These are phyloP conservation scores for Tuberolachnus salignus DNA, from an alignment of 2,888 invertebrate species.

Conservation along the genomic window DNA sequence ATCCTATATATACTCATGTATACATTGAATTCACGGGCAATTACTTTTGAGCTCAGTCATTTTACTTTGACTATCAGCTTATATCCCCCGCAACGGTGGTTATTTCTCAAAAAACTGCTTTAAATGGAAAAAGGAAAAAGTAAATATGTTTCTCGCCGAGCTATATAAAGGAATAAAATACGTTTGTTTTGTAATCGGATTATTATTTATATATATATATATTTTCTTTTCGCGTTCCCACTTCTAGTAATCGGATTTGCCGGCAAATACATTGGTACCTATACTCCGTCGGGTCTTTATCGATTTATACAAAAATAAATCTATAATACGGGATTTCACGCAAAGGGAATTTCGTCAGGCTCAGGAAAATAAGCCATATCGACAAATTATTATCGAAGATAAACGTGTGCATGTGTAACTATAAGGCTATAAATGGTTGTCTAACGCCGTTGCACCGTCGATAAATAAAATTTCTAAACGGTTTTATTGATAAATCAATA, in stretches of 20 bases:
- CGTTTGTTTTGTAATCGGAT: conserved; percentile 50
- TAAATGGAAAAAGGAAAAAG: conserved; percentile 14
- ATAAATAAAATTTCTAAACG: too few relatives aligned
- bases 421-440: too few relatives aligned
- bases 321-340: neutral
- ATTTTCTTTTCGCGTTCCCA: conserved; percentile 38
- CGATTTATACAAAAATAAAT: conserved; percentile 35
- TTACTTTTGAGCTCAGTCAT: too few relatives aligned
- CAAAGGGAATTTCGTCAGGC: neutral
- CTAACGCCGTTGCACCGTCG: too few relatives aligned
- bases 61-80: too few relatives aligned
- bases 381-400: too few relatives aligned
- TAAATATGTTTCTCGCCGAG: conserved; percentile 11
- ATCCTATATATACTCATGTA: too few relatives aligned
- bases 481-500: too few relatives aligned
- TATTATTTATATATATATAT: conserved; percentile 29
- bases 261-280: conserved; percentile 27
- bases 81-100: too few relatives aligned
- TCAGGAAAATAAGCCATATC: neutral
- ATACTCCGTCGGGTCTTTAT: conserved; percentile 25
- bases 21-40: too few relatives aligned
- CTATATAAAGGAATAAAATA: conserved; percentile 32
- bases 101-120: too few relatives aligned
- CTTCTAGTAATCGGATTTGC: conserved; percentile 45
- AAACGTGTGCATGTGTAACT: too few relatives aligned